Evolutionary conservation across 2,888 invertebrate genomes (phyloP).

Genomic region (Hetaerina titia): DNA sequence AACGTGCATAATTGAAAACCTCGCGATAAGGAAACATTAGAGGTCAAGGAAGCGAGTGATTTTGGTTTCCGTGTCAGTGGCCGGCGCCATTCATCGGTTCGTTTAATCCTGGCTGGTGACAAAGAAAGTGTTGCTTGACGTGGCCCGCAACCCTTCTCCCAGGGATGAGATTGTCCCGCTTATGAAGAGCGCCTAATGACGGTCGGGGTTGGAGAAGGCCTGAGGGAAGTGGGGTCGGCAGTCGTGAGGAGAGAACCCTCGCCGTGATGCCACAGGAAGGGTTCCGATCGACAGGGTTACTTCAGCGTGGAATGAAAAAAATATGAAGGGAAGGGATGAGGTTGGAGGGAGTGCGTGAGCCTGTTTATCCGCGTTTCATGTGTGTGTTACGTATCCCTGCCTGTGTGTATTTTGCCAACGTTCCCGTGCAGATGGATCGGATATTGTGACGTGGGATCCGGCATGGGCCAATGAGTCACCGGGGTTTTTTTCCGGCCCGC

Average conservation of each 20-base stretch:
- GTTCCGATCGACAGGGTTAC: background rate
- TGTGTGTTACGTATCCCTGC: background rate
- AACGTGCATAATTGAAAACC: no score
- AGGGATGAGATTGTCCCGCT: background rate
- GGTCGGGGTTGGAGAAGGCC: background rate
- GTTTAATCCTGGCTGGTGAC: no score
- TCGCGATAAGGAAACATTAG: no score
- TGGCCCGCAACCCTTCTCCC: no score
- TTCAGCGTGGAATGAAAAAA: background rate
- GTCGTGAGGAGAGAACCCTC: background rate
- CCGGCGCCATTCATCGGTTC: no score
- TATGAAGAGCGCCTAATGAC: background rate
- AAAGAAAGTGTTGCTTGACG: no score
- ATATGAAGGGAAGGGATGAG: background rate
- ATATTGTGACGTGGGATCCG: slow-evolving; percentile 42
- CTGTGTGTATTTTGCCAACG: slow-evolving; percentile 25
- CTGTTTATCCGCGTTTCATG: background rate
- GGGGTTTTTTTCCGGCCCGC: background rate
- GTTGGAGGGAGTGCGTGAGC: background rate
- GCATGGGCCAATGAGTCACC: slow-evolving; percentile 40
- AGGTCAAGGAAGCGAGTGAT: no score
- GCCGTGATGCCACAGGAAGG: background rate
- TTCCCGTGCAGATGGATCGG: background rate
- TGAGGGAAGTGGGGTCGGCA: background rate
- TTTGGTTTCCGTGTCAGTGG: no score